Evolutionary conservation across 2,888 invertebrate species (phyloP).

Genomic region (Alcis repandata): DNA sequence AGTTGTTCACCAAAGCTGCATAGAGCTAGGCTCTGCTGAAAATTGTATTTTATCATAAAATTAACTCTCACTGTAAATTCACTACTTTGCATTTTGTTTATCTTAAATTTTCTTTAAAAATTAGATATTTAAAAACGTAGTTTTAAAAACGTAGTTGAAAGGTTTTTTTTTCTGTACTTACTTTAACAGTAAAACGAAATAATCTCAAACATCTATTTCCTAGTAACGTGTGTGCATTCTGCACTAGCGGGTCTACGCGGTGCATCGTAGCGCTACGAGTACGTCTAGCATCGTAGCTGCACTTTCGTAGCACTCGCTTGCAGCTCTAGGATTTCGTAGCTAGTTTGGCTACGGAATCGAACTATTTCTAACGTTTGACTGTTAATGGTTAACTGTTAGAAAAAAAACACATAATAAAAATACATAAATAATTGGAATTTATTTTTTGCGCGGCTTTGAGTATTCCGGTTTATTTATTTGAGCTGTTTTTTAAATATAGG

Average conservation of each 20-base stretch:
- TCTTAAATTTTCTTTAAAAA: not conserved
- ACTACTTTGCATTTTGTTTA: too few species aligned
- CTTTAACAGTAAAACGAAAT: not conserved
- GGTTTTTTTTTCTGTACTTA: too few species aligned
- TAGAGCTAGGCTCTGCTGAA: too few species aligned
- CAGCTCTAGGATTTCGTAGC: conserved; percentile 18
- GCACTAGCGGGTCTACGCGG: conserved; percentile 37
- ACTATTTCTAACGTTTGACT: not conserved
- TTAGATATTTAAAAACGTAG: not conserved
- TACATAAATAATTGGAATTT: not conserved
- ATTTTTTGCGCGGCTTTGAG: too few species aligned
- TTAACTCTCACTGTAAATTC: too few species aligned
- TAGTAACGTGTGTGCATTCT: conserved; percentile 20
- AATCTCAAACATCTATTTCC: not conserved
- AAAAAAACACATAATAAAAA: too few species aligned
- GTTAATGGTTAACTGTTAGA: not conserved
- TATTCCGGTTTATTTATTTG: too few species aligned
- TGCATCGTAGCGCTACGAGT: conserved; percentile 45
- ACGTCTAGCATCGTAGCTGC: conserved; percentile 44
- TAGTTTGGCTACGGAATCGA: too few species aligned
- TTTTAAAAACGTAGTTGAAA: too few species aligned
- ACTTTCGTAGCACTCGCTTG: conserved; percentile 23
- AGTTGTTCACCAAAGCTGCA: too few species aligned
- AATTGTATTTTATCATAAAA: too few species aligned
- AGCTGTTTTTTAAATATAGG: too few species aligned